These are phyloP conservation scores for Piliocolobus tephrosceles DNA, from an alignment of 2,113 vertebrate species.

Conservation along the genomic window DNA sequence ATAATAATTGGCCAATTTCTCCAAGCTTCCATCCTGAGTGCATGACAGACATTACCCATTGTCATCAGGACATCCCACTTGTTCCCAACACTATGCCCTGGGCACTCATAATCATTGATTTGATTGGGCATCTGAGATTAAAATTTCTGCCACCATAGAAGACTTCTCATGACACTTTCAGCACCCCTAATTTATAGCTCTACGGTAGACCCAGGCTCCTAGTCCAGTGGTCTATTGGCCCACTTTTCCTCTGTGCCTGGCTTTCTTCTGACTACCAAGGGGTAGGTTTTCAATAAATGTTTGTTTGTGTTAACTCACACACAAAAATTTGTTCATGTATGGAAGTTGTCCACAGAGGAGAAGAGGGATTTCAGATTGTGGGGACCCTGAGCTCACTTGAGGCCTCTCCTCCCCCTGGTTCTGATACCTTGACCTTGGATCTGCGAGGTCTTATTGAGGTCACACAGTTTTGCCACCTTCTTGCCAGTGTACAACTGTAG, in stretches of 20 bases:
- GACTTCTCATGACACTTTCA: not conserved
- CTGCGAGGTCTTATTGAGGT: conserved; percentile 57
- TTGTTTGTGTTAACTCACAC: not conserved
- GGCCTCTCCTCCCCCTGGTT: no score
- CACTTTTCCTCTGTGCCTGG: not conserved
- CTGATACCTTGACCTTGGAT: not conserved
- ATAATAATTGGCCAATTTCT: not conserved
- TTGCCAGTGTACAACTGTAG: conserved; percentile 82
- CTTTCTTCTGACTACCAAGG: no score
- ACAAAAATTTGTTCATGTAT: not conserved
- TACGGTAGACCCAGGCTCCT: not conserved
- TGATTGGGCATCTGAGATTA: not conserved
- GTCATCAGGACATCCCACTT: not conserved
- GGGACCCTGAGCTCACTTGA: not conserved
- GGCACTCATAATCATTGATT: not conserved
- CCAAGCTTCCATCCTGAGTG: not conserved
- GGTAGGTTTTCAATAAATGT: not conserved
- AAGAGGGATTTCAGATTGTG: no score
- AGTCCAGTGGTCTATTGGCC: not conserved
- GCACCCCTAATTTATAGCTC: not conserved
- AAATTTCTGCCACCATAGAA: not conserved
- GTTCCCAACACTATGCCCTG: not conserved
- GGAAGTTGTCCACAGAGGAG: not conserved
- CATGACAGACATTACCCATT: not conserved
- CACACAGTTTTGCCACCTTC: conserved; percentile 68